Evolutionary conservation across 92 coral and sea anemone species (phyloP).

Genomic region (Desmophyllum pertusum): DNA sequence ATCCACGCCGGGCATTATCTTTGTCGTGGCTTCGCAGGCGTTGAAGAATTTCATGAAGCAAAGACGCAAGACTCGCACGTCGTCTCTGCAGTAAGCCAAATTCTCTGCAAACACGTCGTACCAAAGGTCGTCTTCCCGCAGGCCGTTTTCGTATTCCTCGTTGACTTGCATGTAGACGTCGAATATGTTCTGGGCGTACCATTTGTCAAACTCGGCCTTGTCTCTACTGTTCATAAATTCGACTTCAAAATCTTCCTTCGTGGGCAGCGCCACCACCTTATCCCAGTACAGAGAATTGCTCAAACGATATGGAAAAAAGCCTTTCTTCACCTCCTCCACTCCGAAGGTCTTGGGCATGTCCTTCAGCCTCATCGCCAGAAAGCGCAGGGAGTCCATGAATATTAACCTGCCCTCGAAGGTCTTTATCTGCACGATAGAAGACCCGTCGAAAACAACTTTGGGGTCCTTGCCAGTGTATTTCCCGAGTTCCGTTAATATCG

Average conservation of each 20-base stretch:
- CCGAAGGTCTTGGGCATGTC: conserved; percentile 35
- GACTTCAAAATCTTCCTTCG: background rate
- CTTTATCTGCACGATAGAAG: background rate
- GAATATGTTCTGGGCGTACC: background rate
- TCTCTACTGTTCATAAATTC: background rate
- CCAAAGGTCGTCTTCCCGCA: background rate
- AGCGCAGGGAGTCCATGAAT: conserved; percentile 12
- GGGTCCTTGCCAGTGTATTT: background rate
- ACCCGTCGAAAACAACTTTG: background rate
- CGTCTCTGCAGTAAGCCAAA: background rate
- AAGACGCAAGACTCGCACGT: background rate
- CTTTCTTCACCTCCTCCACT: background rate
- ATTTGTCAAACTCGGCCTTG: background rate
- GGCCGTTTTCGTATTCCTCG: background rate
- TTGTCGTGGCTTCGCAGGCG: background rate
- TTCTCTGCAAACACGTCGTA: background rate
- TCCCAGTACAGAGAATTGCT: background rate
- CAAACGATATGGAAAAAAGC: conserved; percentile 23
- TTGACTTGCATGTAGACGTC: background rate
- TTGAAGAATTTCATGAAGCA: background rate
- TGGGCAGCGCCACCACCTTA: background rate
- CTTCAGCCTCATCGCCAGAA: background rate
- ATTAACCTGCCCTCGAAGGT: background rate
- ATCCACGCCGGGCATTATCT: background rate
- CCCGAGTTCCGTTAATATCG: background rate